Evolutionary conservation across 2,888 invertebrate genomes (phyloP).

Genomic region (Cantharis rustica): DNA sequence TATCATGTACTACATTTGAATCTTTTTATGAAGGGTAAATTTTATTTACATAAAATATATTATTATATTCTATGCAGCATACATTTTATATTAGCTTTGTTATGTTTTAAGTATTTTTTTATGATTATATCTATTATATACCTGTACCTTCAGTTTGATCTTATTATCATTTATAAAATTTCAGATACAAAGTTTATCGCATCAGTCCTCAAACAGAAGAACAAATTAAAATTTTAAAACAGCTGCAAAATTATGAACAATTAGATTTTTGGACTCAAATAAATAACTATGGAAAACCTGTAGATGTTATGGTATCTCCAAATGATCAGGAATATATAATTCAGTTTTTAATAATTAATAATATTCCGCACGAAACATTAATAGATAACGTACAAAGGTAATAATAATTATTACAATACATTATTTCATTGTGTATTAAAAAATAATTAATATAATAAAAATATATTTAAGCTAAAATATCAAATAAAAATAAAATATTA

Average conservation of each 20-base stretch:
- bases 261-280: constrained; percentile 51
- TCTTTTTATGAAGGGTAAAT: neutral
- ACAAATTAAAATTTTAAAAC: constrained; percentile 46
- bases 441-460: too few species aligned
- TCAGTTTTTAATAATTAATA: constrained; percentile 45
- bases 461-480: too few species aligned
- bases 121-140: neutral
- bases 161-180: constrained; percentile 12
- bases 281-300: constrained; percentile 52
- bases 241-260: constrained; percentile 38
- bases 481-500: too few species aligned
- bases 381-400: constrained; percentile 59
- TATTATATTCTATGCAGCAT: neutral
- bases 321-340: constrained; percentile 47
- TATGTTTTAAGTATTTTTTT: neutral
- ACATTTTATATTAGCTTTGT: neutral
- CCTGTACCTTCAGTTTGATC: neutral
- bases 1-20: neutral
- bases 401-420: constrained; percentile 34
- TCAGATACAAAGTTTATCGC: constrained; percentile 55
- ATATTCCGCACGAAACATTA: constrained; percentile 55
- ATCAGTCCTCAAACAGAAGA: constrained; percentile 46
- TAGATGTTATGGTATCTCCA: constrained; percentile 57
- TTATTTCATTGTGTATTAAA: neutral
- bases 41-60: neutral